A percentile compares a stretch with the other conserved stretches of the same genome.
phyloP scores from a whole-genome alignment of 2,797 vertebrate species.

The Crypturellus tataupa region DNA sequence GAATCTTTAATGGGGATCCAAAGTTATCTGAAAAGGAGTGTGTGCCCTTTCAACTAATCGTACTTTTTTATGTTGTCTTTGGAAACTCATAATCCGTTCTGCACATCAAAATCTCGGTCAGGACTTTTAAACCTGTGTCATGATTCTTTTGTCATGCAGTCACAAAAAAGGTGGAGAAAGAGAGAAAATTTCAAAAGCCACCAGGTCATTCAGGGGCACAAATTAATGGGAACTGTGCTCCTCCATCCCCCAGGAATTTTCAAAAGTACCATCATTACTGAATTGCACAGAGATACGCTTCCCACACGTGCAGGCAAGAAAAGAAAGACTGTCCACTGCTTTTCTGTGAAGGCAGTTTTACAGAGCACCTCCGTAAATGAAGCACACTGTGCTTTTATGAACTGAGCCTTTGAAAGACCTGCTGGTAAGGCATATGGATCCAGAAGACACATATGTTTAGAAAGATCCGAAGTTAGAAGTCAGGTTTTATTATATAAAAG shows the following conservation, averaged over 20 bases:
- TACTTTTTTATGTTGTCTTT: not conserved
- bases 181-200: slow-evolving; percentile 5
- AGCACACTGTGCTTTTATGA: slow-evolving; percentile 16
- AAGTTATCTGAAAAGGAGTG: not conserved
- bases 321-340: not conserved
- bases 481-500: slow-evolving; percentile 71
- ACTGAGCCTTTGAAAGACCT: slow-evolving; percentile 58
- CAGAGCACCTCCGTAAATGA: not conserved
- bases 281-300: not conserved
- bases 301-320: not conserved
- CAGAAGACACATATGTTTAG: slow-evolving; percentile 39
- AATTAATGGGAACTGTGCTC: slow-evolving; percentile 14
- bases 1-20: rapidly evolving
- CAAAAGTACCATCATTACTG: slow-evolving; percentile 27
- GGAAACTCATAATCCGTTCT: not conserved
- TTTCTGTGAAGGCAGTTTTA: not conserved
- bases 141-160: not conserved
- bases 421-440: slow-evolving; percentile 64
- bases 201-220: slow-evolving; percentile 24
- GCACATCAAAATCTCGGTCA: not conserved
- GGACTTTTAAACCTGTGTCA: not conserved
- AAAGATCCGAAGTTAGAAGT: slow-evolving; percentile 65
- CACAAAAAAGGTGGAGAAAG: not conserved
- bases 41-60: not conserved
- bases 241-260: not conserved